Evolutionary conservation across 2,797 vertebrate genomes (phyloP).

Genomic region (Trachurus trachurus): DNA sequence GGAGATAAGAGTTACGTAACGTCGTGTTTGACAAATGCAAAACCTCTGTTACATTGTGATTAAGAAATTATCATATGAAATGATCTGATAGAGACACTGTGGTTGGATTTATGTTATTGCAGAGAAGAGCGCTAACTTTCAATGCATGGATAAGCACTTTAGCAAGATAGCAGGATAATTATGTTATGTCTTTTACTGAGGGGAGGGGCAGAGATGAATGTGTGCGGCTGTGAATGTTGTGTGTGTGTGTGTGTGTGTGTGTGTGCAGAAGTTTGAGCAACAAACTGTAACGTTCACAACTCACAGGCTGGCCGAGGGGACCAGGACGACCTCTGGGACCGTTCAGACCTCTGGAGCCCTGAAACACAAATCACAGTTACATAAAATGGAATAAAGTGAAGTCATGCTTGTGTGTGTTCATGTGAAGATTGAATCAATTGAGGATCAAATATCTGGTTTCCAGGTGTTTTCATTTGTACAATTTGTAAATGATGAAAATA

Average conservation of each 20-base stretch:
- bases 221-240: neutral
- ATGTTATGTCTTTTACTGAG: neutral
- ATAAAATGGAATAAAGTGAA: neutral
- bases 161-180: neutral
- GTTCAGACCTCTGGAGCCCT: conserved; percentile 91
- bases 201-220: neutral
- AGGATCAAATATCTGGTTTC: neutral
- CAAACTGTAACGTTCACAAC: conserved; percentile 74
- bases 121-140: neutral
- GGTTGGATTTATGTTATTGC: conserved; percentile 9
- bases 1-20: conserved; percentile 49
- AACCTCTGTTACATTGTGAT: conserved; percentile 13
- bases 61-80: conserved; percentile 5
- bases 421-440: too few relatives aligned
- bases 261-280: neutral
- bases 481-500: too few relatives aligned
- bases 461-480: neutral
- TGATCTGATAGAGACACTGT: conserved; percentile 12
- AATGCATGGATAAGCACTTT: conserved; percentile 5
- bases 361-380: conserved; percentile 45
- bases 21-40: conserved; percentile 53
- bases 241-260: neutral
- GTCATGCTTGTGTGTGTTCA: neutral
- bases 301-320: conserved; percentile 90
- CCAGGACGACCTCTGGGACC: conserved; percentile 92